Conservation (phyloP, 2,113 vertebrate genomes). For the Baryphthengus martii region DNA sequence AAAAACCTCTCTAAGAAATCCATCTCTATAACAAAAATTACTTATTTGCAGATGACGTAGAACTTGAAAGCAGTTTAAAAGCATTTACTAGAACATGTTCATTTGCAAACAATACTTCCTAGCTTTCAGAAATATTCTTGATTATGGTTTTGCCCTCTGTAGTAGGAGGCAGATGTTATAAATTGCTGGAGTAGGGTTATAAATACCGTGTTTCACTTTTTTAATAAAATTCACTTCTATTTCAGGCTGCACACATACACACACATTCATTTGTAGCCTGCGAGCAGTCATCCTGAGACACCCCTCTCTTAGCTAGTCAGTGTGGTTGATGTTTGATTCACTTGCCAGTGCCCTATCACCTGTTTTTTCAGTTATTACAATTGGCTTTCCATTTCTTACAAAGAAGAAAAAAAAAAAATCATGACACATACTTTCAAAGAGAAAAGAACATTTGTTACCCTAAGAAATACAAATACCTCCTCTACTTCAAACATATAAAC, state of each 20-base stretch:
- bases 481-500: background rate
- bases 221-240: background rate
- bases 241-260: background rate
- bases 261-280: background rate
- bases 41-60: background rate
- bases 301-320: background rate
- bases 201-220: background rate
- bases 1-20: background rate
- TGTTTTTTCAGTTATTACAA: background rate
- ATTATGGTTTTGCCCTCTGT: background rate
- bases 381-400: background rate
- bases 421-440: background rate
- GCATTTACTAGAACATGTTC: background rate
- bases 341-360: background rate
- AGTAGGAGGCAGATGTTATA: background rate
- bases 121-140: background rate
- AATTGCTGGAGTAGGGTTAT: background rate
- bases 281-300: background rate
- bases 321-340: background rate
- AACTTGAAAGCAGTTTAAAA: background rate
- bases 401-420: background rate
- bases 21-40: background rate
- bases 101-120: background rate
- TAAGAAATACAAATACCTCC: background rate
- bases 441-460: background rate